Percentiles rank a stretch among this genome's conserved stretches.
phyloP scores from a whole-genome alignment of 1,140 invertebrate genomes.

The Drosophila melanogaster region DNA sequence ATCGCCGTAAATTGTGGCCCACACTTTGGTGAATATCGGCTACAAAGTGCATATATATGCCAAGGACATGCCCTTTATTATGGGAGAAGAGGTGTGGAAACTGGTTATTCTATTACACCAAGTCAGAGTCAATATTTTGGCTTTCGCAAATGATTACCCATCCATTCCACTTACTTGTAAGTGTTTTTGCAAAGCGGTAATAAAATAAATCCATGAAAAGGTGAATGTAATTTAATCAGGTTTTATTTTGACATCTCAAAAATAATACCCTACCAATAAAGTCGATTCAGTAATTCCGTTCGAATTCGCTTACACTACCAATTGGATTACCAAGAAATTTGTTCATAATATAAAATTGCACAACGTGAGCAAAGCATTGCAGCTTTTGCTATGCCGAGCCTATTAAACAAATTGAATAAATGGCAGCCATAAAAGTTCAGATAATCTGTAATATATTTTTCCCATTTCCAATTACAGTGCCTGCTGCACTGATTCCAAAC shows the following conservation, averaged over 20 bases:
- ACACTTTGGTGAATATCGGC: conserved; percentile 21
- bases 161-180: background rate
- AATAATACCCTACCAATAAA: too few relatives aligned
- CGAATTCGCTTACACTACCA: background rate
- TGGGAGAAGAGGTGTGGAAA: background rate
- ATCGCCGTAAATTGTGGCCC: conserved; percentile 50
- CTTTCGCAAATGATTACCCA: background rate
- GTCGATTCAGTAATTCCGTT: too few relatives aligned
- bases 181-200: background rate
- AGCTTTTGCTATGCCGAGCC: background rate
- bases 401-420: conserved; percentile 30
- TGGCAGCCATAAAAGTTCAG: conserved; percentile 12
- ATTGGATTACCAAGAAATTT: background rate
- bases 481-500: conserved; percentile 40
- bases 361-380: conserved; percentile 4
- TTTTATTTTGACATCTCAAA: too few relatives aligned
- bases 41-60: conserved; percentile 8
- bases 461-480: conserved; percentile 25
- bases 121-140: background rate
- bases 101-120: background rate
- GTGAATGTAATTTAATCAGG: too few relatives aligned
- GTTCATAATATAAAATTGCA: conserved; percentile 6
- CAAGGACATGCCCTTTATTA: conserved; percentile 12
- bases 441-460: conserved; percentile 46
- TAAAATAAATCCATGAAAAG: too few relatives aligned